Evolutionary conservation across 2,888 invertebrate genomes (phyloP).

Genomic region (Leptothorax acervorum): DNA sequence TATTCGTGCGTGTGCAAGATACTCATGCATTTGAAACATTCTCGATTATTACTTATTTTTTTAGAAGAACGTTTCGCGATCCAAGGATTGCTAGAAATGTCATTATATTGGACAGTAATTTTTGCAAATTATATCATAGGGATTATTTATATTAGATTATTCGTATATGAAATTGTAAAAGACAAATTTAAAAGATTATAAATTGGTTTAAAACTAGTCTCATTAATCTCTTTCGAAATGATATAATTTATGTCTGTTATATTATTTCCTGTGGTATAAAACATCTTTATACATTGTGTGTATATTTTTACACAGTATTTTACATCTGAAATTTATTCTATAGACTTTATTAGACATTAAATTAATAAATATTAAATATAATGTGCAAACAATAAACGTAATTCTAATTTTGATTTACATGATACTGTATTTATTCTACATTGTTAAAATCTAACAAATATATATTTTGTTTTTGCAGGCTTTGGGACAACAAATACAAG

Average conservation of each 20-base stretch:
- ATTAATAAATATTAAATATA: background rate
- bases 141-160: background rate
- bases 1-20: background rate
- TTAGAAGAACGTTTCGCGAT: background rate
- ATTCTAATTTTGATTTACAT: background rate
- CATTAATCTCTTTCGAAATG: background rate
- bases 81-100: background rate
- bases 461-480: constrained; percentile 68
- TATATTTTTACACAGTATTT: background rate
- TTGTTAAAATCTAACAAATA: background rate
- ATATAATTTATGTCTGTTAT: background rate
- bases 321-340: background rate
- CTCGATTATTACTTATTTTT: background rate
- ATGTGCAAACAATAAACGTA: background rate
- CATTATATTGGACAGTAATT: background rate
- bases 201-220: background rate
- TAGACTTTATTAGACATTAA: background rate
- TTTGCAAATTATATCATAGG: background rate
- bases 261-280: background rate
- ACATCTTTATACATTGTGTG: background rate
- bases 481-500: constrained; percentile 84
- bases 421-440: background rate
- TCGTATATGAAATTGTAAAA: background rate
- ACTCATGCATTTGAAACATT: constrained; percentile 24
- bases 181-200: background rate